phyloP scores from a whole-genome alignment of 2,888 invertebrate species.

The Watsonalla binaria region DNA sequence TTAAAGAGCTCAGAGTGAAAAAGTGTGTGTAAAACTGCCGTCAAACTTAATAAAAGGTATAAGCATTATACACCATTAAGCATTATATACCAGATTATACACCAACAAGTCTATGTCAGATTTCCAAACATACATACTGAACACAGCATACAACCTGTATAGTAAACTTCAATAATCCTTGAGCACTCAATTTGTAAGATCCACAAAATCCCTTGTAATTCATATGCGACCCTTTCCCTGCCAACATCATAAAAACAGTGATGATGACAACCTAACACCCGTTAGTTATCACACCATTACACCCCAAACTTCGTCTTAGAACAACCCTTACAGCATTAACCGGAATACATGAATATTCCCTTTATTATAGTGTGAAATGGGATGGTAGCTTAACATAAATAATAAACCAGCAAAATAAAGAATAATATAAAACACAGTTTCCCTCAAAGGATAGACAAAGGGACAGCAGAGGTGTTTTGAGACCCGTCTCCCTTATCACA shows the following conservation, averaged over 20 bases:
- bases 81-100: too few relatives aligned
- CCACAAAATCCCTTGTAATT: not conserved
- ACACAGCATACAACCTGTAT: not conserved
- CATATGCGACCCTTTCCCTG: not conserved
- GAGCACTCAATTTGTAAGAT: not conserved
- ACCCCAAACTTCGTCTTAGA: slow-evolving; percentile 10
- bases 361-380: slow-evolving; percentile 6
- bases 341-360: slow-evolving; percentile 6
- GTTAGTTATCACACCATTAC: slow-evolving; percentile 9
- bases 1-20: too few relatives aligned
- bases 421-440: too few relatives aligned
- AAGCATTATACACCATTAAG: too few relatives aligned
- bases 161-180: not conserved
- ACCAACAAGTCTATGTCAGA: not conserved
- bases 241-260: slow-evolving; percentile 8
- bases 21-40: too few relatives aligned
- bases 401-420: too few relatives aligned
- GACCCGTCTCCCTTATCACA: too few relatives aligned
- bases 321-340: slow-evolving; percentile 7
- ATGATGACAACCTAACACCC: slow-evolving; percentile 7
- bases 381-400: not conserved
- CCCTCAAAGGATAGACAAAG: too few relatives aligned
- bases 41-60: too few relatives aligned
- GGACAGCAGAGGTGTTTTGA: too few relatives aligned
- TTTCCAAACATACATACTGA: not conserved